Evolutionary conservation across 64 coral and sea anemone genomes (phyloP), one percentile per base, ranked within the genome.

Genomic region (Anthopleura sola): DNA sequence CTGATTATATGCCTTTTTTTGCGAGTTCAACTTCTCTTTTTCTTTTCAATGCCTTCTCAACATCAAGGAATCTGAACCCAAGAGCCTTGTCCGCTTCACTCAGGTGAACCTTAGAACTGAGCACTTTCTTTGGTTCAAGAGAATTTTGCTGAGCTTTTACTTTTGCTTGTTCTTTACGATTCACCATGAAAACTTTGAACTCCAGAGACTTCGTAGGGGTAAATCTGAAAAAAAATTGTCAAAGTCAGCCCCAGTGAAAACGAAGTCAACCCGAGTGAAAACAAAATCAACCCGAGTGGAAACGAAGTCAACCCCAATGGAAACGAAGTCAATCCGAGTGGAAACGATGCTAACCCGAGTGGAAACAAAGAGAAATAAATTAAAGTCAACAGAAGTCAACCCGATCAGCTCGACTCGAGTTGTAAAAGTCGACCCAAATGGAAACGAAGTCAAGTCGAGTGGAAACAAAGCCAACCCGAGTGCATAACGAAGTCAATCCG

Each of bases 51-150:
- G 83, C 84, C 46, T 77, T 75, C 74, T 89, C 78, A 23, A 96
- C 38, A 36, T 96, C 94, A 3, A 83, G 48, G 1, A 90, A 36
- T 49, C 85, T 83, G 83, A 96, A 89, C 33, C 94, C 94, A n/a
- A 96, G 37, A 24, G 66, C 83, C 15, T 71, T 71, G 75, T 92
- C 90, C 51, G 78, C 85, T 1, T 54, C 55, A 54, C 82, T 92
- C n/a, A 92, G 51, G n/a, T 83, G 68, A 31, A 64, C 34, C 11
- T 28, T 87, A 54, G 49, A 78, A 49, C 75, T 53, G 47, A 96
- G 54, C 49, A 84, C 86, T 54, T 85, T 82, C 55, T 85, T 86
- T 50, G 36, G 87, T n/a, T 77, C 64, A 17, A 83, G 23, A 47
- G 57, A 46, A 12, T 60, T 34, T 58, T 68, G 74, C 20, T 90